A percentile compares a stretch with the other conserved stretches of the same genome.
Conservation (phyloP, 2,888 invertebrate species). For the Andrena bucephala region DNA sequence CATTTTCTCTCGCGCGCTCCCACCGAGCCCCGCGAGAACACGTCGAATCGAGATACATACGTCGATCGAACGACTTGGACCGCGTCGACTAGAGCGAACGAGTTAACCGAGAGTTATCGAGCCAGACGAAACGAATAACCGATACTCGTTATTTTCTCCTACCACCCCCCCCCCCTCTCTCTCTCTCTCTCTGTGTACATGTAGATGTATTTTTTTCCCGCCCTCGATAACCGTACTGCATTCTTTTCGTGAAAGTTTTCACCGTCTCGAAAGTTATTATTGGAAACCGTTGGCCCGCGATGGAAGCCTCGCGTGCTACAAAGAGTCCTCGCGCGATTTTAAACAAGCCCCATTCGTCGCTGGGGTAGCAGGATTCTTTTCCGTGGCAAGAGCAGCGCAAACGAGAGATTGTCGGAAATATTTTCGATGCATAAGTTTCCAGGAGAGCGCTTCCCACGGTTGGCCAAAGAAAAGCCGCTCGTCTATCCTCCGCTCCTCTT, state of each 20-base stretch:
- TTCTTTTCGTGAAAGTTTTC: conserved; percentile 41
- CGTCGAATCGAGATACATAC: conserved; percentile 3
- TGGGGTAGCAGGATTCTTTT: conserved; percentile 26
- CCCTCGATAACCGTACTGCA: not conserved
- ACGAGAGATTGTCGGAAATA: conserved; percentile 20
- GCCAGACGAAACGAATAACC: conserved; percentile 29
- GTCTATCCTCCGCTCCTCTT: not conserved
- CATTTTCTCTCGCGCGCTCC: not conserved
- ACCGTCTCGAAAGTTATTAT: conserved; percentile 45
- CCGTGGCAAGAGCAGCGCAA: not conserved
- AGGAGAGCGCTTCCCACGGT: not conserved
- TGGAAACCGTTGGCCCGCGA: conserved; percentile 24
- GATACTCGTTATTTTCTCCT: conserved; percentile 32
- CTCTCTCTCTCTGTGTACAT: no score
- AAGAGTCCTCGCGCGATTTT: conserved; percentile 39
- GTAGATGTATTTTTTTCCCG: not conserved
- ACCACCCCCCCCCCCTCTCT: not conserved
- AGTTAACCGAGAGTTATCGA: conserved; percentile 26
- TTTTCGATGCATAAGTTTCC: conserved; percentile 38
- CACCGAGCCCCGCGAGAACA: not conserved
- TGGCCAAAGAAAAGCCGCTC: conserved; percentile 3
- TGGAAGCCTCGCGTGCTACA: conserved; percentile 32
- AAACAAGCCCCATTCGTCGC: conserved; percentile 30
- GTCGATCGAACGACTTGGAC: conserved; percentile 2
- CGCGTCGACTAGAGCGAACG: not conserved